Evolutionary conservation across 1,140 invertebrate genomes (phyloP), one percentile per base, ranked within the genome.

Genomic region (Hyposmocoma kahamanoa): DNA sequence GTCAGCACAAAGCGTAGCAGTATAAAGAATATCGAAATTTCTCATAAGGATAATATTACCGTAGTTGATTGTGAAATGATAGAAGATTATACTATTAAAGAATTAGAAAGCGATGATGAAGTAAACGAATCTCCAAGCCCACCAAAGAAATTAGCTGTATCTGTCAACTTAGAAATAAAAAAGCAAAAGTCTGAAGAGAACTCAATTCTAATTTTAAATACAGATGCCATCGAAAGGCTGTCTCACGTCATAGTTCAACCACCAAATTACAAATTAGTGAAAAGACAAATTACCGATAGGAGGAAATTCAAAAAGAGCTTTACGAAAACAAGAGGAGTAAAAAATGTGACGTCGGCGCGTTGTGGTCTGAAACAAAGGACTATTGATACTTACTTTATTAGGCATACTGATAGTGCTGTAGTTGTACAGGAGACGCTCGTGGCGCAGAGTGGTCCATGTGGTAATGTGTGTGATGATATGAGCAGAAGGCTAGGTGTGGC

Each of bases 151-250:
- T 53, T 57, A 19, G 53, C 57, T 10, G 65, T 72, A 15, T 50
- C 69, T 62, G 67, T 81, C 59, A 84, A 70, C 52, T 54, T 84
- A 68, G 75, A 80, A 72, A 75, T 78, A 52, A 81, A 80, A 76
- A 81, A 67, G 57, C 63, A 73, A 57, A 78, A 70, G 56, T 62
- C 66, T 57, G 42, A 49, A 62, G 62, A 71, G 56, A 66, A 72
- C 43, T 48, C 59, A 53, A 61, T 84, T 84, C 80, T 78, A 67
- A 76, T 78, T 84, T 81, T 80, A 66, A 84, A 84, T 42, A 76
- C 74, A 59, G 68, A 79, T 67, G 72, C 70, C 63, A 73, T 71
- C 62, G 67, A 78, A 53, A 81, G 75, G 61, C 53, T 81, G 42
- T 68, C 68, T 41, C 67, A 78, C 70, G 76, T 80, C 68, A 81